These are phyloP conservation scores for Xyrauchen texanus DNA, from an alignment of 2,113 vertebrate genomes.

Conservation along the genomic window DNA sequence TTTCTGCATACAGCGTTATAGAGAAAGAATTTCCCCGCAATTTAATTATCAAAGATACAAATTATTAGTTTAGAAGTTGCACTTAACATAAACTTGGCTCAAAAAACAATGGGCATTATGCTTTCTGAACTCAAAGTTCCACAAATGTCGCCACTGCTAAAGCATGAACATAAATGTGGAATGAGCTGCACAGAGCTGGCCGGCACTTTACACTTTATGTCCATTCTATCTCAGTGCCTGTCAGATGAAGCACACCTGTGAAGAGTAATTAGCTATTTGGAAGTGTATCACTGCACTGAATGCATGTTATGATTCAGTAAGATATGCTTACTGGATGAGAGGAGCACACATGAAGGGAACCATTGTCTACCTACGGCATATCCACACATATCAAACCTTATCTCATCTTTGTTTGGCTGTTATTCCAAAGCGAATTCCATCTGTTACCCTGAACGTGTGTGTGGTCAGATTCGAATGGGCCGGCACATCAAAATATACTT, in stretches of 20 bases:
- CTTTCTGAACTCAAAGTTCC: conserved; percentile 47
- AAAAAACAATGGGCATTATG: no score
- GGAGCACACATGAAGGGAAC: conserved; percentile 55
- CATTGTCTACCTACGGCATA: conserved; percentile 29
- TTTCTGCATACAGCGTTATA: no score
- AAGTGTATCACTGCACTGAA: conserved; percentile 41
- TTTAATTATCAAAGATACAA: no score
- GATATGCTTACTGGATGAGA: conserved; percentile 54
- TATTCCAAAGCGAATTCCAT: conserved; percentile 38
- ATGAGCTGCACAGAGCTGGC: not conserved
- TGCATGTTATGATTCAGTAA: conserved; percentile 49
- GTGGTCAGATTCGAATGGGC: conserved; percentile 44
- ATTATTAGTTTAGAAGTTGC: no score
- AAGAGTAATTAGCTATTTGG: conserved; percentile 58
- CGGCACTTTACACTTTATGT: conserved; percentile 22
- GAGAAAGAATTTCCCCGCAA: no score
- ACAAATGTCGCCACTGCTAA: conserved; percentile 57
- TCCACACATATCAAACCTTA: conserved; percentile 52
- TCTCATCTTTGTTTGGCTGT: conserved; percentile 49
- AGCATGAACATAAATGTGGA: conserved; percentile 53
- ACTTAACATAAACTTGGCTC: no score
- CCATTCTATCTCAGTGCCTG: conserved; percentile 41
- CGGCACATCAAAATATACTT: conserved; percentile 45
- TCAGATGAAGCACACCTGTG: conserved; percentile 52
- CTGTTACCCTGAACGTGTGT: conserved; percentile 29